Conservation (phyloP, 1,140 invertebrate species). For the Ceratitis capitata region DNA sequence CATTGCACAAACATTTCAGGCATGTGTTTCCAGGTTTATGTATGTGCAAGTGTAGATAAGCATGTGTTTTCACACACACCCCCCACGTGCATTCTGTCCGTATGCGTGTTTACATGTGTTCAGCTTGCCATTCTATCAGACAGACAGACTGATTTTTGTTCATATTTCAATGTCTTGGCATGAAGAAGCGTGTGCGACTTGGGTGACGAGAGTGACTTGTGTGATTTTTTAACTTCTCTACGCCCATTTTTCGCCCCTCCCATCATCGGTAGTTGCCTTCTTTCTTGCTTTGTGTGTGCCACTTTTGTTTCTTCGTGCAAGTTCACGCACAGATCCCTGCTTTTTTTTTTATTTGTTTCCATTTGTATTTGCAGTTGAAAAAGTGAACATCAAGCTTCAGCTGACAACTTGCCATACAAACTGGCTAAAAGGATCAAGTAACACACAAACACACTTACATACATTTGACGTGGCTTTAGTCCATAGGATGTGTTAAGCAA, state of each 20-base stretch:
- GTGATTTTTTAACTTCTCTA: not conserved
- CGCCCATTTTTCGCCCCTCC: not conserved
- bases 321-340: slow-evolving; percentile 12
- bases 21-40: not conserved
- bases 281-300: not conserved
- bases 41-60: not conserved
- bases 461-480: not conserved
- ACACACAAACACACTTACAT: not conserved
- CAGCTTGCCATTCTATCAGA: no score
- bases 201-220: not conserved
- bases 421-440: not conserved
- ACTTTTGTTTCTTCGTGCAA: not conserved
- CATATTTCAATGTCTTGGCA: slow-evolving; percentile 57
- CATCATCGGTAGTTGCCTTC: not conserved
- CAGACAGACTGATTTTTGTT: slow-evolving; percentile 49
- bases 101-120: not conserved
- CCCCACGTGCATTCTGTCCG: not conserved
- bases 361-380: slow-evolving; percentile 29
- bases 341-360: not conserved
- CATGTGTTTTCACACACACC: not conserved
- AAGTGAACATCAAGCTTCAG: slow-evolving; percentile 15
- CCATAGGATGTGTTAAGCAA: not conserved
- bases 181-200: slow-evolving; percentile 15
- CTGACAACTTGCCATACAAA: slow-evolving; percentile 31
- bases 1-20: slow-evolving; percentile 6